Conservation (phyloP, 2,888 invertebrate species). For the Aleiodes alternator region DNA sequence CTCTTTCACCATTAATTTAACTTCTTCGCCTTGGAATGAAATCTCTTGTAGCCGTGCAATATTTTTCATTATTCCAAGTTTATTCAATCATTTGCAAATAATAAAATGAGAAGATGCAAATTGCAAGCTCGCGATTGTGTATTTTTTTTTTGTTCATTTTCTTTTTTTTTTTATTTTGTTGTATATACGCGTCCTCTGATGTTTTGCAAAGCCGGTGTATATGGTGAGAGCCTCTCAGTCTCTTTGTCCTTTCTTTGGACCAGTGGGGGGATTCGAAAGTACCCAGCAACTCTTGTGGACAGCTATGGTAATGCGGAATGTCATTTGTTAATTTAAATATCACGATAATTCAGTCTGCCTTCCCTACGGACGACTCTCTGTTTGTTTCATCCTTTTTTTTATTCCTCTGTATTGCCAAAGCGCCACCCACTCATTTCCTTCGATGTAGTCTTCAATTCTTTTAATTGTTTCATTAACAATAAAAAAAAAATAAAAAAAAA, state of each 20-base stretch:
- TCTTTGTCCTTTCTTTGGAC: constrained; percentile 44
- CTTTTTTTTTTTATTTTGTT: background rate
- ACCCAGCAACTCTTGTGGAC: constrained; percentile 60
- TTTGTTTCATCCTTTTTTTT: constrained; percentile 26
- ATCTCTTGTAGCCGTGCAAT: no score
- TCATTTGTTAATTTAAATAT: constrained; percentile 73
- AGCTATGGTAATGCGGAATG: constrained; percentile 71
- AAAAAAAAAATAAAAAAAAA: background rate
- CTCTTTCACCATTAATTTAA: background rate
- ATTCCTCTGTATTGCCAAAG: constrained; percentile 49
- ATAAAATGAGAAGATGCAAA: constrained; percentile 21
- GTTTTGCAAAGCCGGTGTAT: constrained; percentile 19
- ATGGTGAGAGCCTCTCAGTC: constrained; percentile 50
- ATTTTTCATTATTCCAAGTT: background rate
- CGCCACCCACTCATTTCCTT: constrained; percentile 47
- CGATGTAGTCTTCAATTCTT: constrained; percentile 9
- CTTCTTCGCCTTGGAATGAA: background rate
- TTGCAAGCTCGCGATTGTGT: constrained; percentile 21
- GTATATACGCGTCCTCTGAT: background rate
- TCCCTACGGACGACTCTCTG: constrained; percentile 40
- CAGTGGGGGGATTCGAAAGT: constrained; percentile 61
- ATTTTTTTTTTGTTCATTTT: background rate
- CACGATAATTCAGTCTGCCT: constrained; percentile 71
- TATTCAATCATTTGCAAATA: constrained; percentile 23
- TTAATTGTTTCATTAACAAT: background rate